Evolutionary conservation across 2,113 vertebrate species (phyloP).

Genomic region (Siniperca knerii): DNA sequence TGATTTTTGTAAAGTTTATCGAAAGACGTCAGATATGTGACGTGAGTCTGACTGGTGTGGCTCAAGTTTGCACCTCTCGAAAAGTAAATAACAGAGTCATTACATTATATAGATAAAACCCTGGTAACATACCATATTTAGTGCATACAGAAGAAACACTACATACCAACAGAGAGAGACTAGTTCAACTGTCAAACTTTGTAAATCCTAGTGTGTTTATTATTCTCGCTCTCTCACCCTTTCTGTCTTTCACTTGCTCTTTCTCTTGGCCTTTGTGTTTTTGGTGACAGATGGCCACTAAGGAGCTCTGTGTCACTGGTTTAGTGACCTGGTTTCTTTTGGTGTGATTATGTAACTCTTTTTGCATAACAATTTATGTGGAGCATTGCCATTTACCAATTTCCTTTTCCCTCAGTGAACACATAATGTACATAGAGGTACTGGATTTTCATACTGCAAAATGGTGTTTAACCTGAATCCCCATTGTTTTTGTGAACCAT

Average conservation of each 20-base stretch:
- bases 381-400: constrained; percentile 28
- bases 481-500: constrained; percentile 7
- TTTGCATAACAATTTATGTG: constrained; percentile 70
- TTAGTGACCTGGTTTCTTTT: constrained; percentile 78
- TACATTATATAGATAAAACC: not conserved
- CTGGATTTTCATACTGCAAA: not conserved
- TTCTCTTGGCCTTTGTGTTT: constrained; percentile 37
- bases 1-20: not conserved
- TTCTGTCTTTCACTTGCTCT: constrained; percentile 18
- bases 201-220: constrained; percentile 16
- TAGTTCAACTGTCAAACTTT: constrained; percentile 8
- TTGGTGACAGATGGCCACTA: constrained; percentile 74
- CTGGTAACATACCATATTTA: not conserved
- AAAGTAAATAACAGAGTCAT: not conserved
- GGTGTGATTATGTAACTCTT: constrained; percentile 74
- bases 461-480: constrained; percentile 7
- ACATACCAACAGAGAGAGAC: constrained; percentile 1
- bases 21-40: not conserved
- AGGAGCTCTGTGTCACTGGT: constrained; percentile 72
- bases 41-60: not conserved
- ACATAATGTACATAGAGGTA: constrained; percentile 5
- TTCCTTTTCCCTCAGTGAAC: constrained; percentile 2
- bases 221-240: constrained; percentile 17
- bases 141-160: not conserved
- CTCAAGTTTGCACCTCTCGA: not conserved